These are phyloP conservation scores for Oreochromis mossambicus DNA, from an alignment of 2,797 vertebrate genomes.

Conservation along the genomic window DNA sequence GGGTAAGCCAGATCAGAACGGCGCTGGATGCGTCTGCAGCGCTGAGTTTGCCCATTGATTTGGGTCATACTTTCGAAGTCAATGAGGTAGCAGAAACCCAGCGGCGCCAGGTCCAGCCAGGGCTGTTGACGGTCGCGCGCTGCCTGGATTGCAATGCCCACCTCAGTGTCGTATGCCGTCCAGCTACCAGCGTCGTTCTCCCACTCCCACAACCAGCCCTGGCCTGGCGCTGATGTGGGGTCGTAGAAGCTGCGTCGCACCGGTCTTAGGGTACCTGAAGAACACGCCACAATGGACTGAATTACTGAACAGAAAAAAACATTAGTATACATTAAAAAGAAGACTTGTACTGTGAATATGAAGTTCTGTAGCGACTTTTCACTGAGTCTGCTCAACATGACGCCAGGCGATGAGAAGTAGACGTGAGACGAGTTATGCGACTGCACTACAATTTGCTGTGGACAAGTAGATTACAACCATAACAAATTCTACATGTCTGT, in stretches of 20 bases:
- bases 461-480: slow-evolving; percentile 36
- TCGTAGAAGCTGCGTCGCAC: slow-evolving; percentile 94
- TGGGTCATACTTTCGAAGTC: slow-evolving; percentile 96
- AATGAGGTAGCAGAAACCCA: slow-evolving; percentile 93
- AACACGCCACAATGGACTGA: not conserved
- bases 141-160: slow-evolving; percentile 91
- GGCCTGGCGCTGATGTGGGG: slow-evolving; percentile 87
- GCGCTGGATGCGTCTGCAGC: slow-evolving; percentile 87
- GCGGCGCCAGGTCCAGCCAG: slow-evolving; percentile 91
- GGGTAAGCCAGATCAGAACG: slow-evolving; percentile 91
- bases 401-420: not conserved
- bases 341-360: not conserved
- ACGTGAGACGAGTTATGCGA: not conserved
- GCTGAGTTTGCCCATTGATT: slow-evolving; percentile 94
- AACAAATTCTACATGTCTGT: slow-evolving; percentile 62
- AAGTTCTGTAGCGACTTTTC: not conserved
- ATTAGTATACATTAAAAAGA: not conserved
- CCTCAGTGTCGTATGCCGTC: slow-evolving; percentile 93
- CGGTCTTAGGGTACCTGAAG: slow-evolving; percentile 88
- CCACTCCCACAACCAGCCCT: slow-evolving; percentile 97
- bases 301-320: not conserved
- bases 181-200: slow-evolving; percentile 91
- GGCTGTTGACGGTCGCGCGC: slow-evolving; percentile 91
- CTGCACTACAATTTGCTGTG: slow-evolving; percentile 4
- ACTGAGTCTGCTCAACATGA: not conserved